Evolutionary conservation across 2,888 invertebrate species (phyloP).

Genomic region (Zaprionus bogoriensis): DNA sequence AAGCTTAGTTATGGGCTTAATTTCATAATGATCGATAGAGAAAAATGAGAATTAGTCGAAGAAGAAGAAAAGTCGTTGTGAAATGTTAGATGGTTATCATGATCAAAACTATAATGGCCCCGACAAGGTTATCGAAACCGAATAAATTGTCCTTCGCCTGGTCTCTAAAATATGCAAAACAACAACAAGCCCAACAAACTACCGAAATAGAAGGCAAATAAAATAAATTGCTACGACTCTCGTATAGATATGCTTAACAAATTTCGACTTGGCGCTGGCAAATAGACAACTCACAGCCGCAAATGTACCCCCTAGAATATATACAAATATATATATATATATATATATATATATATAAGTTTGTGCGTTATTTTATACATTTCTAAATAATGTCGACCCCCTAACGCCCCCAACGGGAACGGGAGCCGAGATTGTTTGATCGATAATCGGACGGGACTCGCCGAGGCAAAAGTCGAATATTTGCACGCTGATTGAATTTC

Average conservation of each 20-base stretch:
- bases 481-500: constrained; percentile 55
- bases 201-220: constrained; percentile 63
- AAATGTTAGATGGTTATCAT: constrained; percentile 17
- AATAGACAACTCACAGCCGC: constrained; percentile 16
- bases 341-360: constrained; percentile 1
- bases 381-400: constrained; percentile 50
- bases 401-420: constrained; percentile 17
- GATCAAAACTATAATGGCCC: constrained; percentile 24
- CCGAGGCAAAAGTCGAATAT: constrained; percentile 32
- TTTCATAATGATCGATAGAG: not conserved
- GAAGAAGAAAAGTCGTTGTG: too few relatives aligned
- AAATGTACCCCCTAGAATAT: too few relatives aligned
- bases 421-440: constrained; percentile 70
- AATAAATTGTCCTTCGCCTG: constrained; percentile 49
- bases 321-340: not conserved
- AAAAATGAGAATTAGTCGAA: not conserved
- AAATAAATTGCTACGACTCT: constrained; percentile 60
- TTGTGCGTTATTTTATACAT: constrained; percentile 11
- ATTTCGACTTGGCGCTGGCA: constrained; percentile 33
- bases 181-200: constrained; percentile 14
- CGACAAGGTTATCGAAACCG: constrained; percentile 26
- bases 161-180: constrained; percentile 31
- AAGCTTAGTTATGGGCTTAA: too few relatives aligned
- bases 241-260: constrained; percentile 46
- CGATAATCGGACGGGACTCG: constrained; percentile 52